A percentile compares a stretch with the other conserved stretches of the same genome.
phyloP scores from a whole-genome alignment of 2,113 vertebrate species.

The Brienomyrus longianalis region DNA sequence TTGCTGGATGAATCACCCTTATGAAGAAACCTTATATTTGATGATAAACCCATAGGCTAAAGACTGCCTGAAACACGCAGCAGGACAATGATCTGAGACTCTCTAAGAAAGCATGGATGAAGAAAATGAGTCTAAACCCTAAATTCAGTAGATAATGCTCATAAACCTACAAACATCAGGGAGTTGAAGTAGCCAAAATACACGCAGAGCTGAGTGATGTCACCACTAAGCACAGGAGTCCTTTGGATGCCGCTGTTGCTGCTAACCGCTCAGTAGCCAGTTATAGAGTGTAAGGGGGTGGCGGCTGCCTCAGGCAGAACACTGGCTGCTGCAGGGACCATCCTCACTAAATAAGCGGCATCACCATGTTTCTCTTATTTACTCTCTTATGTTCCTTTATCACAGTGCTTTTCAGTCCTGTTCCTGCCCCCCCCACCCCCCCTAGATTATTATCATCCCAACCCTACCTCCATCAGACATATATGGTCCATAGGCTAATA shows the following conservation, averaged over 20 bases:
- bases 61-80: background rate
- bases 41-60: background rate
- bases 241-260: background rate
- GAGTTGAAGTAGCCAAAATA: background rate
- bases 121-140: background rate
- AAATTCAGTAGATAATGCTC: background rate
- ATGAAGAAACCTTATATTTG: background rate
- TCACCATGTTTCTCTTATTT: background rate
- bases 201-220: background rate
- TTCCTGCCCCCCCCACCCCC: background rate
- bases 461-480: background rate
- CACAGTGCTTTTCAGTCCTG: background rate
- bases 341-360: background rate
- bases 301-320: background rate
- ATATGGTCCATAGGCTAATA: background rate
- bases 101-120: background rate
- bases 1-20: background rate
- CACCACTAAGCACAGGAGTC: background rate
- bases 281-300: background rate
- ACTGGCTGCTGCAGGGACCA: background rate
- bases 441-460: background rate
- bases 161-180: background rate
- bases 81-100: background rate
- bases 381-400: background rate
- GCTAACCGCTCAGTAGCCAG: background rate